These are phyloP conservation scores for Onychostruthus taczanowskii DNA, from an alignment of 2,113 vertebrate species.

Conservation along the genomic window DNA sequence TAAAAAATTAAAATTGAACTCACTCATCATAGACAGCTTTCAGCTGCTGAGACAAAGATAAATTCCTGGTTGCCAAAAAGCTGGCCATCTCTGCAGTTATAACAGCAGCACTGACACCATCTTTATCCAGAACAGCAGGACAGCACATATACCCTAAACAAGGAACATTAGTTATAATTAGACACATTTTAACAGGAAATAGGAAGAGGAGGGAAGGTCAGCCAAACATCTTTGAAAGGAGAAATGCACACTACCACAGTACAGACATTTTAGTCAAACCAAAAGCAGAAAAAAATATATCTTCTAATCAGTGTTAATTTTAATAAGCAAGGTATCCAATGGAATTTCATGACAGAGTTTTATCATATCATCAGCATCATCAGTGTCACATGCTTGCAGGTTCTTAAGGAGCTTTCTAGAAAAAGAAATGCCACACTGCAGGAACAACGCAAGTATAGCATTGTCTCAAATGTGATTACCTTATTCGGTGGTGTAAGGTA, in stretches of 20 bases:
- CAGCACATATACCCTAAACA: conserved; percentile 95
- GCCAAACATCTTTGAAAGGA: neutral
- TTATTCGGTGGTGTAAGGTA: neutral
- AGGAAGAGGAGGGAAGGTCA: neutral
- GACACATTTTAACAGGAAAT: neutral
- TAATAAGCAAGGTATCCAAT: neutral
- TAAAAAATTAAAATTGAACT: conserved; percentile 49
- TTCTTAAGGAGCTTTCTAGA: neutral
- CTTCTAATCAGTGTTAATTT: neutral
- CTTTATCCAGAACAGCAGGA: conserved; percentile 93
- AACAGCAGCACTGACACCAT: conserved; percentile 93
- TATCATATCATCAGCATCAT: neutral
- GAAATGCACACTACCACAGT: neutral
- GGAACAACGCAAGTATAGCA: neutral
- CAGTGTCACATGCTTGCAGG: neutral
- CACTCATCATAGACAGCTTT: conserved; percentile 89
- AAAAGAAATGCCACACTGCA: neutral
- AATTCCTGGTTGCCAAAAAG: conserved; percentile 82
- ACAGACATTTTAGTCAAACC: neutral
- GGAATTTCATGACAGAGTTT: neutral
- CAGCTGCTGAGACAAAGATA: conserved; percentile 86
- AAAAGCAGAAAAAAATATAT: neutral
- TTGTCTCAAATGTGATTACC: neutral
- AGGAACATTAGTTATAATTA: neutral
- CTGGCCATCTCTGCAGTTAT: conserved; percentile 90